Evolutionary conservation across 2,113 vertebrate genomes (phyloP).

Genomic region (Neomonachus schauinslandi): DNA sequence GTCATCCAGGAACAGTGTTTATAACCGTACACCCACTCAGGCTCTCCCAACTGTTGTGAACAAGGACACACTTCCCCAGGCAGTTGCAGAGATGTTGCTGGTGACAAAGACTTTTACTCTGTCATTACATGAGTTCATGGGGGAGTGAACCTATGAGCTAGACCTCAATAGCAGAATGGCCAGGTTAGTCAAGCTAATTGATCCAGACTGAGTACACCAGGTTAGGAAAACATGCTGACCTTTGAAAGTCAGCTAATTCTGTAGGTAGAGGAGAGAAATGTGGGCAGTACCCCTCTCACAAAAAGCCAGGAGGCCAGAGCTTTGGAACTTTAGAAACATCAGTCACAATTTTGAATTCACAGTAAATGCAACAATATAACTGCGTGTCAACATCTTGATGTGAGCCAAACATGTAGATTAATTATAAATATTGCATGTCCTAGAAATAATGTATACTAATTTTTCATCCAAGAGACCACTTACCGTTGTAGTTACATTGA

Average conservation of each 20-base stretch:
- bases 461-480: conserved; percentile 55
- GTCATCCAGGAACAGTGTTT: background rate
- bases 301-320: background rate
- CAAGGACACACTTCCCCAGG: background rate
- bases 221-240: background rate
- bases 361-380: background rate
- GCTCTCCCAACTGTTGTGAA: background rate
- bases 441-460: conserved; percentile 5
- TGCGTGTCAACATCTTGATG: background rate
- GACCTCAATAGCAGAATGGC: background rate
- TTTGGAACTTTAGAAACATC: background rate
- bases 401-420: conserved; percentile 32
- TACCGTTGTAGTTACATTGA: background rate
- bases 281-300: background rate
- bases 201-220: background rate
- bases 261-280: background rate
- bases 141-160: background rate
- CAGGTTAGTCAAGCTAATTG: background rate
- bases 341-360: background rate
- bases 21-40: background rate
- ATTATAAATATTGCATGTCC: conserved; percentile 8
- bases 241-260: background rate
- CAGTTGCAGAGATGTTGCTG: background rate
- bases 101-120: background rate
- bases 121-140: background rate